Percentiles rank a stretch among this genome's conserved stretches.
Evolutionary conservation across 2,113 vertebrate genomes (phyloP).

Genomic region (Amphiprion percula): DNA sequence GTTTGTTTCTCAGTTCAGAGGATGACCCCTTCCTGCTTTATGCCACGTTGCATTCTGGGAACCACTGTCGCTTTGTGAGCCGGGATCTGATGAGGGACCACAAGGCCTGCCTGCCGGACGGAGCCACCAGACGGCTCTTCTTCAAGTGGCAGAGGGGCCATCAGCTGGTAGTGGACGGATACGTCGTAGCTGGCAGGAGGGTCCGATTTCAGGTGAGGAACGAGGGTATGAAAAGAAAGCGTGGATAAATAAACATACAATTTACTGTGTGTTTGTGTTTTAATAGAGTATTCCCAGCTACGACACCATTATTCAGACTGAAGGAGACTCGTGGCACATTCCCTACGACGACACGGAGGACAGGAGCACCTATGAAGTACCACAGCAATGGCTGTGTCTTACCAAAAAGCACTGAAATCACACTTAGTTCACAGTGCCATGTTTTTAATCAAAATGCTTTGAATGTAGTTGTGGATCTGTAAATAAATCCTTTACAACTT

Average conservation of each 20-base stretch:
- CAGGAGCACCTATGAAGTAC: conserved; percentile 88
- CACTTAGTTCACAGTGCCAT: neutral
- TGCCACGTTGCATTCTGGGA: conserved; percentile 92
- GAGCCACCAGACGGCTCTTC: conserved; percentile 86
- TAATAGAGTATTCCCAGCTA: conserved; percentile 85
- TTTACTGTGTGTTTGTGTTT: conserved; percentile 20
- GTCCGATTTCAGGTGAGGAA: conserved; percentile 89
- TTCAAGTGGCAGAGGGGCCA: conserved; percentile 98
- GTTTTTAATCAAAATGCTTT: neutral
- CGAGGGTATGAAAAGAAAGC: neutral
- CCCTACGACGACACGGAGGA: conserved; percentile 90
- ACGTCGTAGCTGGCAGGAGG: conserved; percentile 51
- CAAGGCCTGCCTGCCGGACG: conserved; percentile 91
- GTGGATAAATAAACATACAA: neutral
- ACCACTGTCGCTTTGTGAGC: conserved; percentile 92
- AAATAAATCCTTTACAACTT: conserved; percentile 49
- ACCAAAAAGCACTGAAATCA: conserved; percentile 60
- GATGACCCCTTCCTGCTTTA: conserved; percentile 97
- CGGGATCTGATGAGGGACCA: conserved; percentile 96
- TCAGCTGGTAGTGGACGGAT: conserved; percentile 84
- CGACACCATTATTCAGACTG: conserved; percentile 92
- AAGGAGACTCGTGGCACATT: conserved; percentile 91
- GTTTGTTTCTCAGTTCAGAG: conserved; percentile 85
- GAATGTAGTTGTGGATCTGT: neutral
- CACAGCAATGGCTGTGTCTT: conserved; percentile 94